phyloP scores from a whole-genome alignment of 2,797 vertebrate species.

The Pseudotriccus pelzelni region DNA sequence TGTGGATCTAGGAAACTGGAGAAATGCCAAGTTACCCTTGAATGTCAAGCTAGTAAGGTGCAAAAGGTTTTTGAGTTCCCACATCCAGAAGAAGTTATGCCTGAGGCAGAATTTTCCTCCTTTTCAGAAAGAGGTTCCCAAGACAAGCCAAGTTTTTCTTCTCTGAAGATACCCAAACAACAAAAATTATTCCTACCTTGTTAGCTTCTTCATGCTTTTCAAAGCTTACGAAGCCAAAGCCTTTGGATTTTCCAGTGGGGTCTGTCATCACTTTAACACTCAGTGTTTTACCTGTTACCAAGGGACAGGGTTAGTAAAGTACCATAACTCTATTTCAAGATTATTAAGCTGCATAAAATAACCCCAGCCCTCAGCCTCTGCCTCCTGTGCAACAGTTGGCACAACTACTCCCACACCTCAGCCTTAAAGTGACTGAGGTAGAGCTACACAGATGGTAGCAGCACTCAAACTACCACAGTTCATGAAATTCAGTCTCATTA shows the following conservation, averaged over 20 bases:
- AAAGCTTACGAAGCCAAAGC: conserved; percentile 98
- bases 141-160: neutral
- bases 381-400: neutral
- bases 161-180: neutral
- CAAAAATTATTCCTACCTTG: conserved; percentile 81
- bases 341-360: neutral
- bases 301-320: conserved; percentile 62
- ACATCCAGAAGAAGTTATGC: neutral
- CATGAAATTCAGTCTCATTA: neutral
- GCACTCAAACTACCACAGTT: neutral
- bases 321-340: neutral
- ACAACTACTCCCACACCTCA: neutral
- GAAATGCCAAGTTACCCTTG: neutral
- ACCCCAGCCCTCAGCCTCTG: neutral
- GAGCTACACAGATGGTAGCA: neutral
- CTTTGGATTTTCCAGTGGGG: conserved; percentile 93
- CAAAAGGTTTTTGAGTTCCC: neutral
- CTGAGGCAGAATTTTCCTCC: neutral
- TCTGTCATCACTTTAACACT: conserved; percentile 99
- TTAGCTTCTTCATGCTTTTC: conserved; percentile 98
- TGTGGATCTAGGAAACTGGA: neutral
- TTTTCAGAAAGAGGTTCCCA: neutral
- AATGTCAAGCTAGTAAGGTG: neutral
- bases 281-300: conserved; percentile 91
- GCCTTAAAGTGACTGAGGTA: neutral